Evolutionary conservation across 2,797 vertebrate species (phyloP).

Genomic region (Anguilla obscura): DNA sequence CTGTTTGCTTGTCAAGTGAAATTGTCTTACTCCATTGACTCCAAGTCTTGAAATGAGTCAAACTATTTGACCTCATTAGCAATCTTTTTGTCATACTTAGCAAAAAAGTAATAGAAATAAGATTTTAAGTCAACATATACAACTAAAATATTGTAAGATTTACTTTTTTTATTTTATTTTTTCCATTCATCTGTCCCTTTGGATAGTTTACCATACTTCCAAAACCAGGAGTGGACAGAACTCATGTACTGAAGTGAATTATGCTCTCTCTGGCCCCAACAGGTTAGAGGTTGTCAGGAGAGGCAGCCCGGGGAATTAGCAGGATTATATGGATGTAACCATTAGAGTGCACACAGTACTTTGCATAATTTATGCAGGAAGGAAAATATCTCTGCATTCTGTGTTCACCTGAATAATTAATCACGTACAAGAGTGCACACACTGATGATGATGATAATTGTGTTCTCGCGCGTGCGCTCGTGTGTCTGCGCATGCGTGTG

Average conservation of each 20-base stretch:
- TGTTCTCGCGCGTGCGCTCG: not conserved
- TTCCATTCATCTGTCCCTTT: not conserved
- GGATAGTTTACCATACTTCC: not conserved
- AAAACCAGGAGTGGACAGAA: not conserved
- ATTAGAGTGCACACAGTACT: not conserved
- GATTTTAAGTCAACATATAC: too few species aligned
- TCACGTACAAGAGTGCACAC: slow-evolving; percentile 4
- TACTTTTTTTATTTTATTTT: not conserved
- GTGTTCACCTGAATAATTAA: not conserved
- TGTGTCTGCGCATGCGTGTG: not conserved
- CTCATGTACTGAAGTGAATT: not conserved
- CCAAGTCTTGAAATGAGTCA: too few species aligned
- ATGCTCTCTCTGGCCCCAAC: not conserved
- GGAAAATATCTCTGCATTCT: slow-evolving; percentile 12
- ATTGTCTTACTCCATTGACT: too few species aligned
- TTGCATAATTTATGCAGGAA: slow-evolving; percentile 23
- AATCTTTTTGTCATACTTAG: too few species aligned
- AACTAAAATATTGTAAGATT: too few species aligned
- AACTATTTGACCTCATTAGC: too few species aligned
- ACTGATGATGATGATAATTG: not conserved
- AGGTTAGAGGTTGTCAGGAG: not conserved
- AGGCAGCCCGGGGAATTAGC: not conserved
- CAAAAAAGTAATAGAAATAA: too few species aligned
- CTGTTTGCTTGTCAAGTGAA: too few species aligned
- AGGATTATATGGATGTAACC: not conserved